Evolutionary conservation across 2,797 vertebrate genomes (phyloP).

Genomic region (Pachyuromys duprasi): DNA sequence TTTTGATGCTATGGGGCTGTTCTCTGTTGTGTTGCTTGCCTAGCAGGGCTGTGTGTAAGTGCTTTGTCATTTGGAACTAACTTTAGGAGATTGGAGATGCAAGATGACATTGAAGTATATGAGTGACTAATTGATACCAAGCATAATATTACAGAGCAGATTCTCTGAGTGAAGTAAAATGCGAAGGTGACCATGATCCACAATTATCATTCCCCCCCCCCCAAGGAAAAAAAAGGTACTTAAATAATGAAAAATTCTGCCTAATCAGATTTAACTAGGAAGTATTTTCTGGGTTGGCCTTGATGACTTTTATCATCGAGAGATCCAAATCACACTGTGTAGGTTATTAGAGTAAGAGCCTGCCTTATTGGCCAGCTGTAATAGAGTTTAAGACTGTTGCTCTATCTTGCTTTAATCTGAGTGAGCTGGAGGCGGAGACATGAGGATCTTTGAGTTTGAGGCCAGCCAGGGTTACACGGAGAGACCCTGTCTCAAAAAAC

Average conservation of each 20-base stretch:
- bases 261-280: slow-evolving; percentile 17
- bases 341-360: neutral
- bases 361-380: slow-evolving; percentile 25
- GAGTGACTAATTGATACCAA: slow-evolving; percentile 4
- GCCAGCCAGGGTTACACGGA: neutral
- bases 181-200: neutral
- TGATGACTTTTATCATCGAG: neutral
- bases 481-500: neutral
- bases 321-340: neutral
- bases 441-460: neutral
- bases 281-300: slow-evolving; percentile 20
- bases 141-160: neutral
- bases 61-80: neutral
- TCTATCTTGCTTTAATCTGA: neutral
- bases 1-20: slow-evolving; percentile 4
- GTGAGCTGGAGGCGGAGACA: neutral
- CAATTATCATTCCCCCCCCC: neutral
- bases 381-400: neutral
- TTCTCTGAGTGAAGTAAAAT: slow-evolving; percentile 20
- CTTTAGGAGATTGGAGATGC: slow-evolving; percentile 30
- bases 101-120: slow-evolving; percentile 5
- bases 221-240: slow-evolving; percentile 27
- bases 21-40: neutral
- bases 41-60: neutral
- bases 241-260: slow-evolving; percentile 4